phyloP scores from a whole-genome alignment of 2,888 invertebrate species.

The Oxycera nigricornis region DNA sequence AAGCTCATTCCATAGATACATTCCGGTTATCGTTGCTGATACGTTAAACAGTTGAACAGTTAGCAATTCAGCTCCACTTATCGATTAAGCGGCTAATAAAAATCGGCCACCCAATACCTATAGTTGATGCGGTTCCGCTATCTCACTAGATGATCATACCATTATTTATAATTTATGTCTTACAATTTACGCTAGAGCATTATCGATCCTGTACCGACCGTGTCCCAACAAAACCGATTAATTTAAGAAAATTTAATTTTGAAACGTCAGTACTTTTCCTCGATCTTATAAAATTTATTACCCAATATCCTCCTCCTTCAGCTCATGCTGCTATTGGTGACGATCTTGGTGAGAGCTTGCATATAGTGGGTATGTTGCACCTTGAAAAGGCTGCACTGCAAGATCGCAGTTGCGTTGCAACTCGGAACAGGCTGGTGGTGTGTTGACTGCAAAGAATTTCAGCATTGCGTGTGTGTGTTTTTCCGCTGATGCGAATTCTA shows the following conservation, averaged over 20 bases:
- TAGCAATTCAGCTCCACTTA: no score
- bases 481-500: conserved; percentile 26
- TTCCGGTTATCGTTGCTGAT: no score
- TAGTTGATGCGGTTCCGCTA: not conserved
- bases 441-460: not conserved
- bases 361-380: not conserved
- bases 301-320: not conserved
- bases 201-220: not conserved
- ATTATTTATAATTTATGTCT: not conserved
- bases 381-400: conserved; percentile 19
- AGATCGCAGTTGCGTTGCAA: conserved; percentile 19
- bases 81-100: not conserved
- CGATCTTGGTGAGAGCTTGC: not conserved
- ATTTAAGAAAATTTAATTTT: conserved; percentile 13
- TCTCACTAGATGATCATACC: not conserved
- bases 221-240: not conserved
- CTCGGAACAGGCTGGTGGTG: not conserved
- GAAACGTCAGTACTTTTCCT: conserved; percentile 6
- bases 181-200: not conserved
- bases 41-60: no score
- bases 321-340: not conserved
- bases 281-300: conserved; percentile 14
- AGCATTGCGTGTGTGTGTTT: conserved; percentile 2
- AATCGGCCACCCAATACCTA: not conserved
- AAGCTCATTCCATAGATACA: no score